Percentiles rank a stretch among this genome's conserved stretches.
These are phyloP conservation scores for Salminus brasiliensis DNA, from an alignment of 2,113 vertebrate genomes.

Conservation along the genomic window DNA sequence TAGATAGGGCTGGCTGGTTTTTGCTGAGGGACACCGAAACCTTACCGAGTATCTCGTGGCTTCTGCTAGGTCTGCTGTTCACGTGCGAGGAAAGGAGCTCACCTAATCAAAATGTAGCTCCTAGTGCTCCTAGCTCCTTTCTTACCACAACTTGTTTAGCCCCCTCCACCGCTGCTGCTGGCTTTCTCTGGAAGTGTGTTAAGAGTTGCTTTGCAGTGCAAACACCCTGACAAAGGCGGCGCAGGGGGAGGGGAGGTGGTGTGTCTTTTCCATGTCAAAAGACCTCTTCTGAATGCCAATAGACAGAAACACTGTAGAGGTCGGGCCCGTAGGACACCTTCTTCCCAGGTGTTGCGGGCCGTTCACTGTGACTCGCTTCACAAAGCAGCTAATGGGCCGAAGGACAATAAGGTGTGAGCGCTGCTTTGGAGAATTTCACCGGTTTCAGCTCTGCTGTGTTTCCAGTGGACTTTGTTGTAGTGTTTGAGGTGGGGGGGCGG, in stretches of 20 bases:
- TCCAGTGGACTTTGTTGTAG: background rate
- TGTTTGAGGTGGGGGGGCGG: too few species aligned
- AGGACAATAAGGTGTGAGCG: constrained; percentile 51
- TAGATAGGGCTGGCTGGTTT: background rate
- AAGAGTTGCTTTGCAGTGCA: constrained; percentile 33
- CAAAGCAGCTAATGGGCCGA: constrained; percentile 52
- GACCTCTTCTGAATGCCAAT: constrained; percentile 32
- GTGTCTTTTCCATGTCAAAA: constrained; percentile 49
- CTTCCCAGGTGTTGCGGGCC: constrained; percentile 57
- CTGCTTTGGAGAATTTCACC: constrained; percentile 27
- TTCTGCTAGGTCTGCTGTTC: background rate
- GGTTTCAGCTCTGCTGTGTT: constrained; percentile 13
- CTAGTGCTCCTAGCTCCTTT: too few species aligned
- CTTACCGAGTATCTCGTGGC: background rate
- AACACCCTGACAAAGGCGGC: constrained; percentile 26
- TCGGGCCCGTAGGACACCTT: constrained; percentile 20
- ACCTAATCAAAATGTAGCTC: too few species aligned
- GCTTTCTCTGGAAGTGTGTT: constrained; percentile 4
- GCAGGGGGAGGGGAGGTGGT: constrained; percentile 15
- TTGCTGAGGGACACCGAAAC: background rate
- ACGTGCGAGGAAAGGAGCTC: background rate
- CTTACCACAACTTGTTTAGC: background rate
- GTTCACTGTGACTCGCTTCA: constrained; percentile 48
- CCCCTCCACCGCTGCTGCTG: background rate
- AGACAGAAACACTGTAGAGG: constrained; percentile 23